These are phyloP conservation scores for Monochamus saltuarius DNA, from an alignment of 1,140 invertebrate genomes.

Conservation along the genomic window DNA sequence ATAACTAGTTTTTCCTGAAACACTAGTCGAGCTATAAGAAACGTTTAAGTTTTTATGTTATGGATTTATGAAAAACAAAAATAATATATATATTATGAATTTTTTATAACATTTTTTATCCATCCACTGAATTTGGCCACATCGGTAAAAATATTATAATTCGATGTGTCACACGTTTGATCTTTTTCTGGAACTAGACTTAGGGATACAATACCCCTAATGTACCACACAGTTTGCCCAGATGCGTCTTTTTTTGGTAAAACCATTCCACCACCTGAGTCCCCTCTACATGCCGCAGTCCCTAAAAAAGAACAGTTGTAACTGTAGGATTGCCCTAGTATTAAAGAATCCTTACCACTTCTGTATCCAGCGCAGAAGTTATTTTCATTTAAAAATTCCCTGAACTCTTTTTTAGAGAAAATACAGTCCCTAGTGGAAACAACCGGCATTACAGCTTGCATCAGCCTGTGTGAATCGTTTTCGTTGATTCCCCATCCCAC, in stretches of 20 bases:
- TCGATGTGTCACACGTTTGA: constrained; percentile 54
- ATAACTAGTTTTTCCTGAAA: no score
- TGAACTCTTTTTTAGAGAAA: constrained; percentile 50
- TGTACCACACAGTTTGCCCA: constrained; percentile 53
- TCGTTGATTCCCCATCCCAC: no score
- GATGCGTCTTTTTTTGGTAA: constrained; percentile 52
- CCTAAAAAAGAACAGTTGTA: constrained; percentile 53
- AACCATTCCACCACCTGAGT: constrained; percentile 62
- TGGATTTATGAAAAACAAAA: no score
- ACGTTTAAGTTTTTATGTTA: no score
- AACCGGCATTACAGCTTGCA: constrained; percentile 46
- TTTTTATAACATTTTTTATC: constrained; percentile 41
- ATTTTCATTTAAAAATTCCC: constrained; percentile 58
- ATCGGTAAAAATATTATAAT: constrained; percentile 60
- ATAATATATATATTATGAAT: no score
- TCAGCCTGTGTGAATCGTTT: constrained; percentile 51
- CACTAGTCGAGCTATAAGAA: no score
- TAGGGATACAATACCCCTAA: constrained; percentile 60
- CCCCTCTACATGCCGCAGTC: constrained; percentile 61
- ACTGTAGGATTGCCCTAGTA: no score
- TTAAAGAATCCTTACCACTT: constrained; percentile 40
- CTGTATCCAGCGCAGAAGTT: constrained; percentile 63
- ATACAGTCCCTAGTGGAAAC: constrained; percentile 45
- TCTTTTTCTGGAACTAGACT: constrained; percentile 52
- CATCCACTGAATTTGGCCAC: constrained; percentile 59